phyloP scores from a whole-genome alignment of 2,888 invertebrate species.

The Herminia tarsipennalis region DNA sequence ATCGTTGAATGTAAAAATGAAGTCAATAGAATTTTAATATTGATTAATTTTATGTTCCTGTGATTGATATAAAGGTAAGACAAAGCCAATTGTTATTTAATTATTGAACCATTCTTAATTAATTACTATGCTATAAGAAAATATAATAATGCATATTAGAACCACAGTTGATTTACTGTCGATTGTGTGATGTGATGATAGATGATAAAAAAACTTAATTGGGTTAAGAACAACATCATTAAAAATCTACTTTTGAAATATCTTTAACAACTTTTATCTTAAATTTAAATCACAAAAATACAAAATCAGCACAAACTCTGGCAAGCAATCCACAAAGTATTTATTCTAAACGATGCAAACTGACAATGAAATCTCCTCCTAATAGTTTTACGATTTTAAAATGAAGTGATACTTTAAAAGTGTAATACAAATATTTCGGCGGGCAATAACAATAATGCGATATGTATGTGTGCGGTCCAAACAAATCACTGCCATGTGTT shows the following conservation, averaged over 20 bases:
- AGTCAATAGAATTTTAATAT: too few species aligned
- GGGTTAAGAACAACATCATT: too few species aligned
- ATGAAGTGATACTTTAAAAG: constrained; percentile 66
- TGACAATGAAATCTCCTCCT: constrained; percentile 52
- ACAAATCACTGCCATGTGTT: constrained; percentile 77
- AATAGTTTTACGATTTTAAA: constrained; percentile 72
- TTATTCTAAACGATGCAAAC: constrained; percentile 40
- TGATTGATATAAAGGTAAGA: too few species aligned
- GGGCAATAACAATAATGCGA: constrained; percentile 70
- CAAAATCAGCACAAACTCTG: constrained; percentile 11
- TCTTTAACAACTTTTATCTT: constrained; percentile 9
- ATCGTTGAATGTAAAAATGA: not conserved
- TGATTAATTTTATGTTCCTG: too few species aligned
- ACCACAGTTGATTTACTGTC: too few species aligned
- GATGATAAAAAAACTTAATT: too few species aligned
- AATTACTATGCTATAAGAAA: too few species aligned
- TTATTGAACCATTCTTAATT: too few species aligned
- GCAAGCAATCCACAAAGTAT: constrained; percentile 13
- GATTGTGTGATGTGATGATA: too few species aligned
- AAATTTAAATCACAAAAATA: constrained; percentile 23
- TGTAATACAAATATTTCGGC: constrained; percentile 74
- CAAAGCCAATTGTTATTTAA: too few species aligned
- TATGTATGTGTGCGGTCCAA: constrained; percentile 69
- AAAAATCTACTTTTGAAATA: too few species aligned
- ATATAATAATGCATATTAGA: too few species aligned